Percentiles rank a stretch among this genome's conserved stretches.
Evolutionary conservation across 2,113 vertebrate species (phyloP).

Genomic region (Pterocles burchelli): DNA sequence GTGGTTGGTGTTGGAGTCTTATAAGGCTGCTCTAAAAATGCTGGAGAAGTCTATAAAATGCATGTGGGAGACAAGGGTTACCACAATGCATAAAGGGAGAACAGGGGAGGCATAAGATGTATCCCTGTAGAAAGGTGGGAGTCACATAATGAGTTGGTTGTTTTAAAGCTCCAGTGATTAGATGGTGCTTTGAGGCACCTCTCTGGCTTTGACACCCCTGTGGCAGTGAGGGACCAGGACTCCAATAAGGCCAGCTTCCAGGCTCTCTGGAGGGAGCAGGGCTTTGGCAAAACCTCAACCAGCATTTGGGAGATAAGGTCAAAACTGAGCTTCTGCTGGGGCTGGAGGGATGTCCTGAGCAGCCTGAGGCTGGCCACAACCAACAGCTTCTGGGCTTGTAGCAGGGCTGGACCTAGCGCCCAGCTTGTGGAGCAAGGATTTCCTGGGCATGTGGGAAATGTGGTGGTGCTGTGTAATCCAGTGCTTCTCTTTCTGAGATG

Average conservation of each 20-base stretch:
- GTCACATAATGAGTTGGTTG: neutral
- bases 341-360: neutral
- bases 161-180: neutral
- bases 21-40: neutral
- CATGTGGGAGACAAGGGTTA: neutral
- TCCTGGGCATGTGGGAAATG: neutral
- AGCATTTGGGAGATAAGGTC: neutral
- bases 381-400: neutral
- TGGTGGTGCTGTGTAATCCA: rapidly evolving
- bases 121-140: neutral
- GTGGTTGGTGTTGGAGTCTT: neutral
- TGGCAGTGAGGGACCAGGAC: too few species aligned
- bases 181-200: neutral
- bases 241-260: neutral
- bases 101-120: neutral
- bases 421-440: neutral
- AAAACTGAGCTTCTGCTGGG: neutral
- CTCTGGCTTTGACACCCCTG: neutral
- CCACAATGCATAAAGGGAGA: neutral
- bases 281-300: neutral
- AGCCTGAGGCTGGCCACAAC: neutral
- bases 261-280: neutral
- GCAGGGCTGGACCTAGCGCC: too few species aligned
- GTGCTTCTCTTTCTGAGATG: neutral
- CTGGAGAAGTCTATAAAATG: neutral